Evolutionary conservation across 30 jellyfish, hydroid and myxozoan species (phyloP), one percentile per base, ranked within the genome.

Genomic region (Aurelia sp.): DNA sequence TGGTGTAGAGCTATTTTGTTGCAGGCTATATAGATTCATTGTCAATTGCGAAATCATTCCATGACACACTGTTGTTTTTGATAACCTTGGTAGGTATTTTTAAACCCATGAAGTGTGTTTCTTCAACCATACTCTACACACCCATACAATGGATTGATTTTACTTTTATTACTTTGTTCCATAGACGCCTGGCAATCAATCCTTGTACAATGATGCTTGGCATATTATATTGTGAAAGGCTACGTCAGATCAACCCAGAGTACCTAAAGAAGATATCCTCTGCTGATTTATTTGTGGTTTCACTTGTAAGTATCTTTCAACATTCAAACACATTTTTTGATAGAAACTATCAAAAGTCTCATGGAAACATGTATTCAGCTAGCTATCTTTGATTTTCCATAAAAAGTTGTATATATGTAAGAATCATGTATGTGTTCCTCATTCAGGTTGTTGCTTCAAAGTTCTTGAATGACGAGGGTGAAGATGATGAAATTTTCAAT

Each of bases 201-300:
- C 99, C 99, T n/a, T 94, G 99, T 61, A 94, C 99, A n/a, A 68
- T 94, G 89, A 89, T 94, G 92, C 85, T 94, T 91, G 97, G 97
- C 40, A 80, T 94, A 18, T 76, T 94, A 19, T 94, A 94, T 87
- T 84, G 95, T 58, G 99, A 94, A 84, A 61, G 97, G 51, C 81
- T 94, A 74, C 91, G 97, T 10, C 97, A 94, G 58, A 68, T 76
- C 23, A 94, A 94, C 69, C 97, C 96, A 15, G 88, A 77, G 13
- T 94, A 89, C 71, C 70, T 94, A 61, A 83, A 78, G 60, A 83
- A 80, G 59, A 84, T 89, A 1, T 89, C 99, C 4, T 94, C 99
- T 7, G 86, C 99, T 70, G 99, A 94, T 90, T 66, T 94, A 5
- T 94, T 89, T 85, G 97, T 94, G 19, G 96, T 94, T 27, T 86